Base-by-base conservation (phyloP, 1,140 invertebrate species). In the Drosophila erecta region DNA sequence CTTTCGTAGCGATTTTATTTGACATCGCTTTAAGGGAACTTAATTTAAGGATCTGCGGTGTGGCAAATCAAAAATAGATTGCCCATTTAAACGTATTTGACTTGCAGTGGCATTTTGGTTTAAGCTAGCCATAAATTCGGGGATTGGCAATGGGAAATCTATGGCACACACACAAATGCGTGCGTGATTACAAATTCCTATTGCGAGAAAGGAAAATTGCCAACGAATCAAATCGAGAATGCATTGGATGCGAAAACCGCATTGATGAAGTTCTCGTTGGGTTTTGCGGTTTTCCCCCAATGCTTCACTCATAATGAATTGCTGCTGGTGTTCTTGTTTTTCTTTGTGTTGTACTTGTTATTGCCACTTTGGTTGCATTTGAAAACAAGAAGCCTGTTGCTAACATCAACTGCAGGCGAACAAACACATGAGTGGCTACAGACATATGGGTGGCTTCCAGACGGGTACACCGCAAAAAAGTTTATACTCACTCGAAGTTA, bases 311-410 rank as follows among this genome's bases (percentile, higher is more conserved):
- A 70, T 62, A 83, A 79, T 83, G 80, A 83, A 84, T 76, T 43
- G 72, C 58, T 58, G 61, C 30, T 66, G 53, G 65, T 78, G 59
- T 50, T 61, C 53, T 33, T 49, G 44, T 20, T 55, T 35, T 33
- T 46, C 4, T 50, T 41, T 40, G 20, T 22, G 14, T n/a, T 50
- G 51, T 24, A 20, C 11, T 38, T 12, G 58, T 33, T 61, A 20
- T 65, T 14, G 15, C 41, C 44, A 46, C 54, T 46, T 71, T 22
- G 40, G 27, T 37, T 56, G 46, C 20, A 41, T 46, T 51, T 47
- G 37, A 47, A 66, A 44, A 58, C 61, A 53, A 53, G 72, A 46
- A 60, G 81, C 81, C 81, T 84, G 81, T 84, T 85, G 76, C 81
- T 84, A 62, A 46, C 76, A 76, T 59, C 43, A 27, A 46, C 44